Conservation (phyloP, 2,797 vertebrate genomes). For the Macropodus opercularis region DNA sequence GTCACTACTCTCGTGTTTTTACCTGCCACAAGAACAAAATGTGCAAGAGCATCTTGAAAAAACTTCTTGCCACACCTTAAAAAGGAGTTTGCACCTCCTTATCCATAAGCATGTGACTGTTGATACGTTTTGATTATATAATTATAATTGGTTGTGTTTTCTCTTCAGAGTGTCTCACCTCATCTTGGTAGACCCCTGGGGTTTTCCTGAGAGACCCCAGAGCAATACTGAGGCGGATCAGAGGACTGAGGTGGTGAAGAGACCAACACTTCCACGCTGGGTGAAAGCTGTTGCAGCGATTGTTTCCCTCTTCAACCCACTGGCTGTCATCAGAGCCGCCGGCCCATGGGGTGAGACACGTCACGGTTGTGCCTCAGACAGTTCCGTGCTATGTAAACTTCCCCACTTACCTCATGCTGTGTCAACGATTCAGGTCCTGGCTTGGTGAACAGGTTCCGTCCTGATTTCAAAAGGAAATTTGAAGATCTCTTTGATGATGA, state of each 20-base stretch:
- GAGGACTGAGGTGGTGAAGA: conserved; percentile 74
- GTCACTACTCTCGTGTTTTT: no score
- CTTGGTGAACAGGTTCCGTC: conserved; percentile 89
- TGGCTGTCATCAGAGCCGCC: conserved; percentile 89
- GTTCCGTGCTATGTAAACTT: not conserved
- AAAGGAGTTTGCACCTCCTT: no score
- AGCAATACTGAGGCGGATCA: conserved; percentile 33
- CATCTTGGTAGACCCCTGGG: conserved; percentile 92
- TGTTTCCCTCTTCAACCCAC: conserved; percentile 86
- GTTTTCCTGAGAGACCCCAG: conserved; percentile 83
- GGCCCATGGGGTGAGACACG: conserved; percentile 85
- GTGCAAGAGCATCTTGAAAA: no score
- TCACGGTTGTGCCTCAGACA: not conserved
- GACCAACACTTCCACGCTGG: conserved; percentile 80
- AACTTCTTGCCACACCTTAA: no score
- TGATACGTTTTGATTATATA: no score
- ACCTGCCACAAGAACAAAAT: no score
- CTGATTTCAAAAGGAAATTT: conserved; percentile 91
- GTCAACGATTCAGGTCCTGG: conserved; percentile 81
- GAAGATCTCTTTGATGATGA: conserved; percentile 91
- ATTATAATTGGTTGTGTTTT: not conserved
- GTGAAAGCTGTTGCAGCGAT: conserved; percentile 81
- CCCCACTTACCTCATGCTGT: not conserved
- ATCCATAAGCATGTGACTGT: no score
- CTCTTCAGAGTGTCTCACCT: conserved; percentile 86